A percentile compares a stretch with the other conserved stretches of the same genome.
Evolutionary conservation across 2,888 invertebrate genomes (phyloP).

Genomic region (Chouioia cunea): DNA sequence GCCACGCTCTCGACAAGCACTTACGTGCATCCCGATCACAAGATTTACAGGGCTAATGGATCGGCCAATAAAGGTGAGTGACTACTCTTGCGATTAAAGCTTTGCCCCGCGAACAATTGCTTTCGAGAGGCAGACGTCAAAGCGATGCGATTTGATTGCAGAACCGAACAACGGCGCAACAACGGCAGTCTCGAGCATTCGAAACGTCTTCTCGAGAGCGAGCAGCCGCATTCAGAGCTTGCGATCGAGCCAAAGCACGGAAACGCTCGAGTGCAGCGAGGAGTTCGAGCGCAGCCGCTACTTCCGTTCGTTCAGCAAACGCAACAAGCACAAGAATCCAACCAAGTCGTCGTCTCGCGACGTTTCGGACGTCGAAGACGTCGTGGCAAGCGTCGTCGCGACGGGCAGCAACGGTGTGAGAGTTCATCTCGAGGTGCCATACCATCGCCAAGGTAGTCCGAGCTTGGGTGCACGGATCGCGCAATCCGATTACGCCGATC

Average conservation of each 20-base stretch:
- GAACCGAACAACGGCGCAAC: conserved; percentile 56
- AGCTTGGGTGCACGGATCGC: conserved; percentile 90
- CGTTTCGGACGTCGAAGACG: conserved; percentile 61
- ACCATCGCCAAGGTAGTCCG: conserved; percentile 84
- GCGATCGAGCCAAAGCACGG: conserved; percentile 66
- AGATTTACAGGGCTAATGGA: conserved; percentile 78
- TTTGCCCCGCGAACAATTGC: neutral
- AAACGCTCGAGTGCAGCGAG: conserved; percentile 65
- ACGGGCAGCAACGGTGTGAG: neutral
- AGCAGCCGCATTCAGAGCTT: conserved; percentile 62
- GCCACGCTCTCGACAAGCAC: conserved; percentile 61
- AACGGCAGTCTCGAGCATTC: conserved; percentile 47
- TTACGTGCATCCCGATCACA: conserved; percentile 82
- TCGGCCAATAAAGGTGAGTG: conserved; percentile 63
- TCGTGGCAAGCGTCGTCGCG: conserved; percentile 52
- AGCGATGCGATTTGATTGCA: conserved; percentile 56
- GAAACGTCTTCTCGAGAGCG: conserved; percentile 66
- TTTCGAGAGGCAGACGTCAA: neutral
- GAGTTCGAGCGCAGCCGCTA: conserved; percentile 54
- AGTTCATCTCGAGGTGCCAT: conserved; percentile 49
- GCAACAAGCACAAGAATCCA: conserved; percentile 56
- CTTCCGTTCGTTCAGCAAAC: conserved; percentile 52
- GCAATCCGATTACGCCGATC: conserved; percentile 88
- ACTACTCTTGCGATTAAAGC: neutral
- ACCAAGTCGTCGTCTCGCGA: conserved; percentile 61